Evolutionary conservation across 2,797 vertebrate species (phyloP), one percentile per base, ranked within the genome.

Genomic region (Limosa lapponica): DNA sequence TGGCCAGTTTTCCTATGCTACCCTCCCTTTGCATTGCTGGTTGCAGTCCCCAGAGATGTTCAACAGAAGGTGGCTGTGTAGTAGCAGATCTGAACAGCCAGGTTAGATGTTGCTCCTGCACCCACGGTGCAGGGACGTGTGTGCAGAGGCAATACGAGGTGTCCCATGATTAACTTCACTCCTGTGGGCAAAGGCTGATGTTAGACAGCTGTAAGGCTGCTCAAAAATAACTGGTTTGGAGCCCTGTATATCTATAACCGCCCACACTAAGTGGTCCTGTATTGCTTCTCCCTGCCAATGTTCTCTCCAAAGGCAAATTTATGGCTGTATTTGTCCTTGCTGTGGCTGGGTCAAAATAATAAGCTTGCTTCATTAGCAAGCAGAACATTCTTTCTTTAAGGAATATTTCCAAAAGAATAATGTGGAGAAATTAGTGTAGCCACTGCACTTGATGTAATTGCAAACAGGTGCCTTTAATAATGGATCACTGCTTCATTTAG

Each of bases 401-500:
- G 44, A 78, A 72, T 36, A 16, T 30, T 87, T 87, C 46, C 32
- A 79, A 30, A 80, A 80, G 11, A 89, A 70, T 51, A n/a, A 64
- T 22, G 22, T 82, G 59, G 52, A 92, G 55, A 65, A 93, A 65
- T 44, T 3, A 8, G 11, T 75, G 44, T 51, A 72, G 48, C 28
- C 13, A 10, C 73, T 90, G 69, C 24, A 32, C 22, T 91, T 82
- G 25, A 32, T 59, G 2, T 23, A 90, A 88, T 73, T 84, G 49
- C 16, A 41, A 90, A 67, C 73, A 90, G 54, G 70, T 94, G 58
- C 51, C 82, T 88, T 80, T 71, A 79, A 62, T 74, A 79, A 36
- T 2, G 17, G 28, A 39, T 57, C 46, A 37, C 43, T 73, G 46
- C 28, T 65, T 90, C n/a, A 11, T 73, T 89, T 77, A 73, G 28